Evolutionary conservation across 2,113 vertebrate genomes (phyloP), one percentile per base, ranked within the genome.

Genomic region (Ceratotherium simum): DNA sequence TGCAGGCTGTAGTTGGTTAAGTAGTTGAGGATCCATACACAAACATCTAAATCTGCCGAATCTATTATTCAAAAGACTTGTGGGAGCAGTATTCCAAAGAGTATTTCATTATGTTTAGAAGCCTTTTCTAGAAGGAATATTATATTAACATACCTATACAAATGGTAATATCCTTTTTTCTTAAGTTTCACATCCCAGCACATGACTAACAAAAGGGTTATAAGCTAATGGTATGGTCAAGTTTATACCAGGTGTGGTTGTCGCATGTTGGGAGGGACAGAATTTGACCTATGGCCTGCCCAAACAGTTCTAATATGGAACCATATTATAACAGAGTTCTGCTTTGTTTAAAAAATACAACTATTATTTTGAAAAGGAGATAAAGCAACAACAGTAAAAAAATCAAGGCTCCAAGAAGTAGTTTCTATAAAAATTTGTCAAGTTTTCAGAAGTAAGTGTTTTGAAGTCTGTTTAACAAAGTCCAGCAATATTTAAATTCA

Each of bases 401-500:
- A 62, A 51, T 64, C 39, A 95, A 69, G 65, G 20, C 31, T 70
- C 42, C 11, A 85, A 84, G 42, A 95, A 82, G 76, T 60, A 65
- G 16, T 86, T 98, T 86, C 56, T 90, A 84, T 91, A 97, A 91
- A 94, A 96, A 65, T 93, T 79, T 93, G 82, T 79, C 72, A 86
- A 20, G 2, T 83, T 96, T 96, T 82, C 31, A 93, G 84, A 96
- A 96, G 33, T 76, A 87, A 72, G 27, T 85, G 27, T 96, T 95
- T 96, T 95, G 85, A 96, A 95, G 46, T 93, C 42, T 91, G 20
- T 82, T 91, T 97, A 93, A 96, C 91, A 88, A 94, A 96, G 69
- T 62, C 82, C 60, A 94, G 80, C 72, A 95, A 83, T 69, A 90
- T 96, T 92, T 90, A 81, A 54, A 6, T 84, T 95, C 21, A 95